Conservation (phyloP, 2,888 invertebrate genomes). For the Flexamia atlantica region DNA sequence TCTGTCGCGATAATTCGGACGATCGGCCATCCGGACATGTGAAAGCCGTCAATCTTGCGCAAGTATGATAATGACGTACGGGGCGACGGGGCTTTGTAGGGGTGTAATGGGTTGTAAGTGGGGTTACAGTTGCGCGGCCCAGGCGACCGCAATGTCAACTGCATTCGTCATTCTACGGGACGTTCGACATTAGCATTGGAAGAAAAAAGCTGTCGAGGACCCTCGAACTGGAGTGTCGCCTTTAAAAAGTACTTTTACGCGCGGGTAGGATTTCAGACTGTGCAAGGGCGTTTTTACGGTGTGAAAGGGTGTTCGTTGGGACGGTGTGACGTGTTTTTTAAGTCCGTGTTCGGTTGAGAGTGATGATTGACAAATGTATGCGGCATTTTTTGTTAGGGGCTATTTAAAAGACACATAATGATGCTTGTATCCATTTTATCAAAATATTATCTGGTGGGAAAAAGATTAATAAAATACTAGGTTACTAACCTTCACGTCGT, state of each 20-base stretch:
- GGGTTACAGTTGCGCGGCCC: neutral
- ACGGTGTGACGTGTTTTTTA: neutral
- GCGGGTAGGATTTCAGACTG: conserved; percentile 43
- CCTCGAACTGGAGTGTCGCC: neutral
- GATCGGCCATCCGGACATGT: conserved; percentile 48
- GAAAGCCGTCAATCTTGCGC: conserved; percentile 48
- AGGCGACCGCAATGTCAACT: conserved; percentile 18
- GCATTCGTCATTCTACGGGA: conserved; percentile 15
- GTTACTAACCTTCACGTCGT: too few relatives aligned
- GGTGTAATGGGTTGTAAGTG: conserved; percentile 49
- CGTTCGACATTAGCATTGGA: neutral
- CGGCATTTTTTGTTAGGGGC: too few relatives aligned
- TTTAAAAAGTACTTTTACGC: conserved; percentile 24
- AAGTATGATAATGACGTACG: conserved; percentile 34
- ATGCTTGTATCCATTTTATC: too few relatives aligned
- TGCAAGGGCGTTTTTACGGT: conserved; percentile 1
- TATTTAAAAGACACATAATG: too few relatives aligned
- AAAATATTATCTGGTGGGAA: too few relatives aligned
- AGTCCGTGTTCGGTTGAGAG: too few relatives aligned
- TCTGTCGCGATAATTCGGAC: conserved; percentile 53
- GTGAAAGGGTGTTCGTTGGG: conserved; percentile 22
- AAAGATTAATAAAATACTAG: too few relatives aligned
- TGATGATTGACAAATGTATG: too few relatives aligned
- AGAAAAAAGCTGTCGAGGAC: neutral
- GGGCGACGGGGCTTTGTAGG: conserved; percentile 13